A percentile compares a stretch with the other conserved stretches of the same genome.
Evolutionary conservation across 2,113 vertebrate species (phyloP).

Genomic region (Pluvialis apricaria): DNA sequence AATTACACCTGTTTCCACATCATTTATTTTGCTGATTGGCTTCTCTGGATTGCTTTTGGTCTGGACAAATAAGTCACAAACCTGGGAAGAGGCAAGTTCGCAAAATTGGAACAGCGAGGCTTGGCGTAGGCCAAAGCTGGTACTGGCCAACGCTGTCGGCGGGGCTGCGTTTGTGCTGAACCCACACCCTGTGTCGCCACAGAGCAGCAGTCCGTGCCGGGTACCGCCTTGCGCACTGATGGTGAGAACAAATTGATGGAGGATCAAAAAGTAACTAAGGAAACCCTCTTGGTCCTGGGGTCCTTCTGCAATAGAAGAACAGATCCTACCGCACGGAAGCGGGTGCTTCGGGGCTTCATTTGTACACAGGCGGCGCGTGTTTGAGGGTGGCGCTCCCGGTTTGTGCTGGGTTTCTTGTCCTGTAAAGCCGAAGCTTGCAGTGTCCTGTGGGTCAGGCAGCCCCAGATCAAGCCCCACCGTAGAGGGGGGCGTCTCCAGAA

Average conservation of each 20-base stretch:
- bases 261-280: background rate
- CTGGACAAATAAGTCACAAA: background rate
- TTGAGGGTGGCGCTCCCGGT: background rate
- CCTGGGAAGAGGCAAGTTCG: background rate
- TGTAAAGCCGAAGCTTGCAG: fast-evolving
- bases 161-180: background rate
- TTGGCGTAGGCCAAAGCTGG: background rate
- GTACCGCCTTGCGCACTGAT: background rate
- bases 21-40: constrained; percentile 1
- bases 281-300: background rate
- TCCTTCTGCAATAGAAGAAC: background rate
- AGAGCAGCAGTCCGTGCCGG: fast-evolving
- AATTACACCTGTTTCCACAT: background rate
- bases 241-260: background rate
- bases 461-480: fast-evolving
- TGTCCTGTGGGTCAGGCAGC: fast-evolving
- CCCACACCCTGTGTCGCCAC: background rate
- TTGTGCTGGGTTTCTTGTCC: background rate
- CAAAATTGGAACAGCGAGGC: background rate
- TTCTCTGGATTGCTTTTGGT: background rate
- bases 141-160: background rate
- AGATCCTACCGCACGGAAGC: fast-evolving
- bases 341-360: background rate
- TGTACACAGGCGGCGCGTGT: too few relatives aligned
- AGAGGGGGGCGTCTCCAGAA: background rate